A percentile compares a stretch with the other conserved stretches of the same genome.
Evolutionary conservation across 1,140 invertebrate genomes (phyloP).

Genomic region (Trinorchestia longiramus): DNA sequence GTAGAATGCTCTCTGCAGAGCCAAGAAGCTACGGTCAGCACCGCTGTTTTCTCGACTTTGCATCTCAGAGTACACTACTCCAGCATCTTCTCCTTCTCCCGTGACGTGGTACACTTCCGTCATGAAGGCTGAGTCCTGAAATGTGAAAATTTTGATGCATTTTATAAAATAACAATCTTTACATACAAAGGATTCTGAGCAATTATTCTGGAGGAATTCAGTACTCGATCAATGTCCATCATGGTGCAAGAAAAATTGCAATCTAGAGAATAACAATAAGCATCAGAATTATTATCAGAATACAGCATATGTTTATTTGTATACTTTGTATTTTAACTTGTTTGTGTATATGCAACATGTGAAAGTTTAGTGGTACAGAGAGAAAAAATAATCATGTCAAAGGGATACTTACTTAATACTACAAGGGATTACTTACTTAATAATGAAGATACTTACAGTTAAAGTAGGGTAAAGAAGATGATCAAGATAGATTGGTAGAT

Average conservation of each 20-base stretch:
- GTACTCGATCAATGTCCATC: too few species aligned
- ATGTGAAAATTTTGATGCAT: background rate
- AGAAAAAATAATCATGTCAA: too few species aligned
- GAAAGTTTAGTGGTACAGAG: too few species aligned
- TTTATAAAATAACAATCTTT: background rate
- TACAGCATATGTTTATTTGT: too few species aligned
- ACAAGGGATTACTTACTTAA: too few species aligned
- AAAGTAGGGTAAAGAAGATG: slow-evolving; percentile 89
- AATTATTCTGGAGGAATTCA: too few species aligned
- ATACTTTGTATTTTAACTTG: too few species aligned
- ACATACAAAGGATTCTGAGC: background rate
- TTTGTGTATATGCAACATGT: too few species aligned
- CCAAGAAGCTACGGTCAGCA: slow-evolving; percentile 76
- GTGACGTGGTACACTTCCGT: slow-evolving; percentile 95
- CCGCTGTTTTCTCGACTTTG: slow-evolving; percentile 86
- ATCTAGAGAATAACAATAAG: too few species aligned
- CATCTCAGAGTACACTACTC: slow-evolving; percentile 95
- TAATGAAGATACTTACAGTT: slow-evolving; percentile 73
- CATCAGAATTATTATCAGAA: too few species aligned
- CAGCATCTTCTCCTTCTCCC: slow-evolving; percentile 87
- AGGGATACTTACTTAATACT: too few species aligned
- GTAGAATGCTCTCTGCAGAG: slow-evolving; percentile 79
- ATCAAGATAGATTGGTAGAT: slow-evolving; percentile 91
- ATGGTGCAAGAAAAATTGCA: too few species aligned
- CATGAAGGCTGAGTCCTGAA: slow-evolving; percentile 75